These are phyloP conservation scores for Pygoscelis adeliae DNA, from an alignment of 2,113 vertebrate species.

Conservation along the genomic window DNA sequence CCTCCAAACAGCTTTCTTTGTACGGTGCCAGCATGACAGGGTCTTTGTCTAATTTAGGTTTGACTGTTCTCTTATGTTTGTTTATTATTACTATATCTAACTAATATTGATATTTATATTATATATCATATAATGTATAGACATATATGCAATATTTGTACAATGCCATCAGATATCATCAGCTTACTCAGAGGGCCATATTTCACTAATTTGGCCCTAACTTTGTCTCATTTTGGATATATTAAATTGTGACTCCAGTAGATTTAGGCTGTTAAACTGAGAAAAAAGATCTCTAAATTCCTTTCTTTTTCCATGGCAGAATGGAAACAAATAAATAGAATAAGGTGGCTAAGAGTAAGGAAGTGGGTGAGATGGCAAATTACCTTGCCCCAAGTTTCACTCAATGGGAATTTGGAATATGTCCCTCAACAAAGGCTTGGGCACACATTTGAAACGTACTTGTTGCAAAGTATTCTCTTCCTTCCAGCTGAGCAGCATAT, in stretches of 20 bases:
- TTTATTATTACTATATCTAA: neutral
- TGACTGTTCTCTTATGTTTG: neutral
- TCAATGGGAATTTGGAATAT: neutral
- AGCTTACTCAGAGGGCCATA: neutral
- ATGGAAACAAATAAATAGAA: neutral
- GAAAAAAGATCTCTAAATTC: neutral
- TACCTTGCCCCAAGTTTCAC: neutral
- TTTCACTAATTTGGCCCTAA: neutral
- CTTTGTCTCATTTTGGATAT: neutral
- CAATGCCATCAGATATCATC: neutral
- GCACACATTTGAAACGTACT: neutral
- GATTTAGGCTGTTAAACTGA: neutral
- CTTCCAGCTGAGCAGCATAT: neutral
- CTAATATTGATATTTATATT: neutral
- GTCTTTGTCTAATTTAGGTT: neutral
- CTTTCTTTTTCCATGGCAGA: neutral
- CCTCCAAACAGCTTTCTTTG: neutral
- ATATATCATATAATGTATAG: neutral
- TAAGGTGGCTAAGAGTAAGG: neutral
- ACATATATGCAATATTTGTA: neutral
- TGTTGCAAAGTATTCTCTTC: neutral
- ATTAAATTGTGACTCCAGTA: neutral
- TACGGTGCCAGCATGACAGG: fast-evolving
- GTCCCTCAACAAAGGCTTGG: neutral
- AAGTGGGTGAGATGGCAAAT: neutral